Base-by-base conservation (phyloP, 2,113 vertebrate genomes). In the Seriola aureovittata region DNA sequence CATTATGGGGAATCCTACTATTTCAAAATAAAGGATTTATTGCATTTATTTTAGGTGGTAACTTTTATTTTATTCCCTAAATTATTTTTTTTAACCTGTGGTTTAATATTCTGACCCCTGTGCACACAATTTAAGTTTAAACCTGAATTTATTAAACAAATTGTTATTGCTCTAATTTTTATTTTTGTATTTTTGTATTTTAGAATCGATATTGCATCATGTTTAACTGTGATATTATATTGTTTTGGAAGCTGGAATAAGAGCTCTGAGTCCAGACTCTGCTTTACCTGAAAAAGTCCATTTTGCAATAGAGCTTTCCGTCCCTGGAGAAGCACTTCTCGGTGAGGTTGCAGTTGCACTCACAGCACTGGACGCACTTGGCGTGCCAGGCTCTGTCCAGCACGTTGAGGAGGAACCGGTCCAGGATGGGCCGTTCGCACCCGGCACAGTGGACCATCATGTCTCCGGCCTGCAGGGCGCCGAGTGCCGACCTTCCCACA, bases 361-460 rank as follows among this genome's bases (percentile, higher is more conserved):
- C 97, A 87, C 97, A 99, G 95, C 98, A 99, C 93, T 98, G 98
- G 44, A 99, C 98, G 91, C 98, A 99, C 92, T 98, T 98, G 80
- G 97, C 96, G 93, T 99, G 98, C 98, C 98, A 99, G 54, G 98
- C 97, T 92, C 97, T 91, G 96, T 99, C 97, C 95, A 99, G 95
- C 82, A 99, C 97, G 94, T 98, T 98, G 62, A 98, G 96, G 38
- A 98, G 95, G 89, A 99, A 99, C 52, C 98, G 96, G 95, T 98
- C 97, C 94, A 98, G 92, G 91, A 98, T 98, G 95, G 97, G 97
- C 96, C 97, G 96, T 90, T 98, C 97, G 92, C 98, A 98, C 21
- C 98, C 98, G 69, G 98, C 98, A 93, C 98, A 99, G 94, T 97
- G 97, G 95, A 97, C 98, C 98, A 99, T 99, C 97, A 98, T 98